Percentiles rank a stretch among this genome's conserved stretches.
These are phyloP conservation scores for Orthosia incerta DNA, from an alignment of 2,888 invertebrate genomes.

Conservation along the genomic window DNA sequence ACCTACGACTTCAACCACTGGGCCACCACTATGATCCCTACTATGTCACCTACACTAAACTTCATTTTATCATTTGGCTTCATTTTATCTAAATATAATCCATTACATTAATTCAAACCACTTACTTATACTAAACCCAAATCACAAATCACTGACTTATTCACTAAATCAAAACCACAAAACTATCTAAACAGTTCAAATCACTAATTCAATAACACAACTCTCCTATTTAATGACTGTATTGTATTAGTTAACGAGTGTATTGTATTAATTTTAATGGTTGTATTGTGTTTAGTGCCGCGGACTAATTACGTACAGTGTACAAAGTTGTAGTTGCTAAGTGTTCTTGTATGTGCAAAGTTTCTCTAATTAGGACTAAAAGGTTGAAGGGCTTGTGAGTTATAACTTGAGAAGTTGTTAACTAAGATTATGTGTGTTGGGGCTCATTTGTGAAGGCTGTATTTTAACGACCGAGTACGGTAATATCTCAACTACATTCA, in stretches of 20 bases:
- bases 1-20: no score
- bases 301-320: constrained; percentile 27
- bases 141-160: neutral
- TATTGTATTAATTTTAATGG: constrained; percentile 21
- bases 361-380: constrained; percentile 43
- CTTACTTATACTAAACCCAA: neutral
- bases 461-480: neutral
- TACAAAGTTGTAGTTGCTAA: constrained; percentile 26
- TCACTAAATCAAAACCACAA: constrained; percentile 1
- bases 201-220: constrained; percentile 26
- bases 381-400: constrained; percentile 30
- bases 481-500: neutral
- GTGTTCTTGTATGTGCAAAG: constrained; percentile 24
- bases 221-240: constrained; percentile 12
- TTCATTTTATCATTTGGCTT: no score
- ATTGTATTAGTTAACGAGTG: constrained; percentile 15
- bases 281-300: constrained; percentile 13
- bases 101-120: neutral
- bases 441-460: constrained; percentile 20
- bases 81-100: neutral
- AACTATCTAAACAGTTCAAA: constrained; percentile 21
- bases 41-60: no score
- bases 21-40: no score
- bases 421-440: constrained; percentile 24
- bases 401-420: constrained; percentile 29